A percentile compares a stretch with the other conserved stretches of the same genome.
phyloP scores from a whole-genome alignment of 2,797 vertebrate genomes.

The Galaxias olidus region DNA sequence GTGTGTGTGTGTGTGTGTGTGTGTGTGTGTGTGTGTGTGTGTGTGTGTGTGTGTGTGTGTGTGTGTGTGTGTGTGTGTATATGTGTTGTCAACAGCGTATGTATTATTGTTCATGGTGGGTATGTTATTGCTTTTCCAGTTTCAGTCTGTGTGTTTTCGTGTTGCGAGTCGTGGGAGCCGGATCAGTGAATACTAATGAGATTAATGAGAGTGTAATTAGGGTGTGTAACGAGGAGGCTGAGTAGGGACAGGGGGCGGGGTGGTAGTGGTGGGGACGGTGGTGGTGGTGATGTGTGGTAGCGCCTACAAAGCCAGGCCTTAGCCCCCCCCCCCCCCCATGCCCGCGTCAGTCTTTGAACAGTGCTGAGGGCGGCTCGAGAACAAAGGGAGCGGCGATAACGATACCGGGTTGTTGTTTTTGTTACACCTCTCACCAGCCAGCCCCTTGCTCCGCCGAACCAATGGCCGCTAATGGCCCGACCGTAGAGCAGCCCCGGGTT shows the following conservation, averaged over 20 bases:
- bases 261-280: not conserved
- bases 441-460: too few species aligned
- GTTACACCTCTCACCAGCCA: too few species aligned
- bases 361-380: conserved; percentile 6
- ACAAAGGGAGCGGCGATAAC: too few species aligned
- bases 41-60: not conserved
- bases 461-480: too few species aligned
- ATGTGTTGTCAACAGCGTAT: not conserved
- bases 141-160: conserved; percentile 50
- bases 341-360: conserved; percentile 28
- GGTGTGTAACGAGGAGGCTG: conserved; percentile 64
- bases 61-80: conserved; percentile 13
- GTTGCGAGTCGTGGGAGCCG: conserved; percentile 73
- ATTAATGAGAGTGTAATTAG: conserved; percentile 79
- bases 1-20: conserved; percentile 1
- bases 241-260: not conserved
- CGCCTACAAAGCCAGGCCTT: not conserved
- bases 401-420: too few species aligned
- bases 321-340: not conserved
- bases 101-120: too few species aligned
- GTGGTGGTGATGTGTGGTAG: not conserved
- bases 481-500: too few species aligned
- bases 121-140: too few species aligned
- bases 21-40: not conserved
- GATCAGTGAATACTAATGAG: conserved; percentile 79